Base-by-base conservation (phyloP, 2,888 invertebrate species). In the Hirudinaria manillensis region DNA sequence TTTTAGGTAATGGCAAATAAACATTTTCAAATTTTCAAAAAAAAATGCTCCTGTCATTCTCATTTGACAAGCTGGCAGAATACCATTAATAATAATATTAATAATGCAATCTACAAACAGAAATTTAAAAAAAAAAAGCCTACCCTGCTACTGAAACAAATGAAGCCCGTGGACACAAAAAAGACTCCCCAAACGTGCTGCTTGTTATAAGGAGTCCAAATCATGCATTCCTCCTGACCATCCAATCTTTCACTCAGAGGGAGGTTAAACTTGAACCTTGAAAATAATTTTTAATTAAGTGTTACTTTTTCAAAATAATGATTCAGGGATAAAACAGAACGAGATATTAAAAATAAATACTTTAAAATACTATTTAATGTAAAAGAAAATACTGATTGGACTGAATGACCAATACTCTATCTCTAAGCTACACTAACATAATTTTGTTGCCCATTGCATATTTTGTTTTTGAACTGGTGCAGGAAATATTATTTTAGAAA, bases 151-250 rank as follows among this genome's bases (percentile, higher is more conserved):
- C 93, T 92, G 84, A 97, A 99, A 85, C 98, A 98, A 81, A 97
- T 89, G 85, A 94, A 99, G 87, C 93, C 94, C 82, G 92, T 91
- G 0, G 97, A 97, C 71, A 99, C 87, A 85, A 92, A 98, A 81
- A 99, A 88, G 79, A 91, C 89, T 24, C 98, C 98, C 87, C 90
- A 89, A 76, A 92, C 92, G 83, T 93, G 91, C 79, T 90, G 90
- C 84, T 95, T 95, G 83, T 94, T 93, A 84, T 93, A 98, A 0
- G 97, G 96, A 1, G 97, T 95, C 91, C 94, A 94, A 75, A 99
- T 87, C 16, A 92, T 90, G 82, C 94, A 93, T 82, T 93, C 93
- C 74, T 93, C 84, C 77, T 92, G 91, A 0, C 98, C 98, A 86
- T 99, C 98, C 76, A 99, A 87, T 85, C 95, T 95, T 87, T 98